Evolutionary conservation across 2,113 vertebrate genomes (phyloP), one percentile per base, ranked within the genome.

Genomic region (Pagrus major): DNA sequence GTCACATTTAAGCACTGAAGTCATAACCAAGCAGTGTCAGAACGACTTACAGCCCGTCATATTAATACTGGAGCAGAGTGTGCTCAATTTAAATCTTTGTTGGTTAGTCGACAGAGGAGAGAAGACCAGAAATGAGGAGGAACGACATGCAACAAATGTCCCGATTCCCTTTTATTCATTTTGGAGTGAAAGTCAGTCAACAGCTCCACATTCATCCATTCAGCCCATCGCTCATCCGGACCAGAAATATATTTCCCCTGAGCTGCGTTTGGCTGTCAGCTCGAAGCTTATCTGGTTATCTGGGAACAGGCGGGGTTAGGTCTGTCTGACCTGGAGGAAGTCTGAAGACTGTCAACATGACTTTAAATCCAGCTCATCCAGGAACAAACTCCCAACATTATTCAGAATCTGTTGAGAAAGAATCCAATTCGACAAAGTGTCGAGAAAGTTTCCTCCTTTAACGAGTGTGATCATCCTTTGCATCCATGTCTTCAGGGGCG

Each of bases 241-340:
- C 9, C 66, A 73, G 61, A 74, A 18, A 44, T 49, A 66, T 39
- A 76, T 80, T 74, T 83, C 68, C 80, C 81, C 20, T 0, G 58
- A 74, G 76, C 70, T 6, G 33, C 8, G 5, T 69, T 71, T 21
- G 52, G 64, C 80, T 69, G 81, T 84, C 87, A 82, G 78, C 55
- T 46, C 0, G 71, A 20, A 47, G 67, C 54, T 74, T 44, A 37
- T 73, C 61, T 2, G 16, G 51, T 79, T 58, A 72, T 78, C 42
- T 64, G 67, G 69, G 68, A 71, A 51, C 64, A 71, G 52, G 29
- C 21, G 0, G 42, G 58, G 39, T 70, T 16, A 27, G 85, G 75
- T 70, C 74, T 49, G 42, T 37, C 4, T 72, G 84, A 84, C 71
- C 84, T 56, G 52, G 41, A 82, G 33, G 74, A 63, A 35, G 29